phyloP scores from a whole-genome alignment of 35 echinoderm and acorn worm species.

The Apostichopus parvimensis region DNA sequence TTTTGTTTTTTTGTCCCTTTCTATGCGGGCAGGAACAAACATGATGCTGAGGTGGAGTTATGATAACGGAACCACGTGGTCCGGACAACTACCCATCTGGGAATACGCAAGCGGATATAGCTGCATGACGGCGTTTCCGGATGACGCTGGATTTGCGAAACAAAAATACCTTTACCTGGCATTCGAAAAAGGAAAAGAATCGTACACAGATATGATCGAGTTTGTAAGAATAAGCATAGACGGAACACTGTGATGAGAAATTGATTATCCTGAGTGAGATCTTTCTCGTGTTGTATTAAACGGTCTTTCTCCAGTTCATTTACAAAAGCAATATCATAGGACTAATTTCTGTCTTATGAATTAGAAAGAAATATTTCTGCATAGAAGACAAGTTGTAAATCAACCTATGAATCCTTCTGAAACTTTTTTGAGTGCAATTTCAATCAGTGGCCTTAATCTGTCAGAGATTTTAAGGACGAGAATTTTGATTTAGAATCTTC shows the following conservation, averaged over 20 bases:
- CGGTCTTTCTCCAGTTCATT: no score
- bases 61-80: slow-evolving; percentile 83
- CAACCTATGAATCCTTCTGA: no score
- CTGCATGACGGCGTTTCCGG: slow-evolving; percentile 76
- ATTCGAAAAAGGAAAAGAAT: slow-evolving; percentile 75
- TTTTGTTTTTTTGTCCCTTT: background rate
- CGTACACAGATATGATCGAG: slow-evolving; percentile 38
- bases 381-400: no score
- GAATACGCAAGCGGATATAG: slow-evolving; percentile 74
- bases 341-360: no score
- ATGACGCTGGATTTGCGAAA: background rate
- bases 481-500: no score
- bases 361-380: no score
- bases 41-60: slow-evolving; percentile 89
- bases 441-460: no score
- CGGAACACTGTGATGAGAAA: slow-evolving; percentile 24
- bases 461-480: no score
- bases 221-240: slow-evolving; percentile 74
- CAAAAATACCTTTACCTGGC: slow-evolving; percentile 66
- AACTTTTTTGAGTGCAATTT: no score
- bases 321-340: no score
- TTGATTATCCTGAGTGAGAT: background rate
- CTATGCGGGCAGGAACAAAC: slow-evolving; percentile 68
- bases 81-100: slow-evolving; percentile 64
- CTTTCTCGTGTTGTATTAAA: no score